Evolutionary conservation across 2,797 vertebrate species (phyloP).

Genomic region (Mus spretus): DNA sequence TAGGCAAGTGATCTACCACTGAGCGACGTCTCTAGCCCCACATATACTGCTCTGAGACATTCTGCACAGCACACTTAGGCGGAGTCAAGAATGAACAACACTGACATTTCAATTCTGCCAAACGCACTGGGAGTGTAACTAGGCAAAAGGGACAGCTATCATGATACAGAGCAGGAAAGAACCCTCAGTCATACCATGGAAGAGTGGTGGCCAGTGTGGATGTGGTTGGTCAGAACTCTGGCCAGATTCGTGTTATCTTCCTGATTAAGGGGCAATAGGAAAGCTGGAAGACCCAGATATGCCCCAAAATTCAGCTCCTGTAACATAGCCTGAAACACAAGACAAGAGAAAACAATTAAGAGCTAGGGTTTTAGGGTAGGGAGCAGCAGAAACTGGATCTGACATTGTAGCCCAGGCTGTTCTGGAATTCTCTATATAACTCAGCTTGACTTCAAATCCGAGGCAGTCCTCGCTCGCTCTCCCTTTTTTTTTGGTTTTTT

Average conservation of each 20-base stretch:
- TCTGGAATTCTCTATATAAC: background rate
- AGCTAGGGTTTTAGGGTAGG: background rate
- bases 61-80: slow-evolving; percentile 12
- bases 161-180: background rate
- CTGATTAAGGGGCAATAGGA: slow-evolving; percentile 93
- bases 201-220: slow-evolving; percentile 96
- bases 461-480: background rate
- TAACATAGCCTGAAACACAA: slow-evolving; percentile 91
- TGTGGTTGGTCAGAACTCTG: slow-evolving; percentile 94
- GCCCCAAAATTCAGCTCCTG: slow-evolving; percentile 97
- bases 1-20: background rate
- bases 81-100: background rate
- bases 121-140: background rate
- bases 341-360: slow-evolving; percentile 54
- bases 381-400: background rate
- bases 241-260: slow-evolving; percentile 94
- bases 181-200: slow-evolving; percentile 91
- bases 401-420: background rate
- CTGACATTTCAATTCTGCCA: slow-evolving; percentile 55
- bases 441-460: background rate
- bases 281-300: slow-evolving; percentile 95
- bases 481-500: background rate
- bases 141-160: slow-evolving; percentile 31
- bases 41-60: background rate
- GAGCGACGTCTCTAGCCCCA: background rate